Conservation (phyloP, 1,140 invertebrate species). For the Teleogryllus occipitalis region DNA sequence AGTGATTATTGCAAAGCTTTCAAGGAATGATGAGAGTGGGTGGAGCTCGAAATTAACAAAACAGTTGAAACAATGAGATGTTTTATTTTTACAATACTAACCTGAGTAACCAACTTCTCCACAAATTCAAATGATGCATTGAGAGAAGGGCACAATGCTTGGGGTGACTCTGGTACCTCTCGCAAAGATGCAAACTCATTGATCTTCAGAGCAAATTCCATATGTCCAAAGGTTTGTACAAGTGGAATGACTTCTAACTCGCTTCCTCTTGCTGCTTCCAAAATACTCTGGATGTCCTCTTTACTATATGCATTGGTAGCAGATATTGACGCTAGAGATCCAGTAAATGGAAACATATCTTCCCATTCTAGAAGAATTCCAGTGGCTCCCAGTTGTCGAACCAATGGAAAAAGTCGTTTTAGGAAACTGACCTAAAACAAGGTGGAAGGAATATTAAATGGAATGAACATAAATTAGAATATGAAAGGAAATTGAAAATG, state of each 20-base stretch:
- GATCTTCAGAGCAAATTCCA: slow-evolving; percentile 55
- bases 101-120: slow-evolving; percentile 74
- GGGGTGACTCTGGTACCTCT: slow-evolving; percentile 43
- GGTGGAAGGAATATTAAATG: no score
- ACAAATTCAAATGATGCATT: slow-evolving; percentile 63
- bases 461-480: no score
- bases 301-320: slow-evolving; percentile 70
- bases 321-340: slow-evolving; percentile 50
- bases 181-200: slow-evolving; percentile 44
- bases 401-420: slow-evolving; percentile 47
- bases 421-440: slow-evolving; percentile 42
- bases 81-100: slow-evolving; percentile 32
- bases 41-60: neutral
- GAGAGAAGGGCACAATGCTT: slow-evolving; percentile 45
- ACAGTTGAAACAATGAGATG: neutral
- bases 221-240: slow-evolving; percentile 63
- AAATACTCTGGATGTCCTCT: slow-evolving; percentile 56
- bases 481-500: no score
- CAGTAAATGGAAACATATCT: slow-evolving; percentile 92
- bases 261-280: slow-evolving; percentile 52
- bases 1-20: no score
- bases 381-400: slow-evolving; percentile 66
- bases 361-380: slow-evolving; percentile 92
- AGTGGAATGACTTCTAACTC: slow-evolving; percentile 64
- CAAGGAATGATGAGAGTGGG: neutral